These are phyloP conservation scores for Eumeta japonica DNA, from an alignment of 1,140 invertebrate species.

Conservation along the genomic window DNA sequence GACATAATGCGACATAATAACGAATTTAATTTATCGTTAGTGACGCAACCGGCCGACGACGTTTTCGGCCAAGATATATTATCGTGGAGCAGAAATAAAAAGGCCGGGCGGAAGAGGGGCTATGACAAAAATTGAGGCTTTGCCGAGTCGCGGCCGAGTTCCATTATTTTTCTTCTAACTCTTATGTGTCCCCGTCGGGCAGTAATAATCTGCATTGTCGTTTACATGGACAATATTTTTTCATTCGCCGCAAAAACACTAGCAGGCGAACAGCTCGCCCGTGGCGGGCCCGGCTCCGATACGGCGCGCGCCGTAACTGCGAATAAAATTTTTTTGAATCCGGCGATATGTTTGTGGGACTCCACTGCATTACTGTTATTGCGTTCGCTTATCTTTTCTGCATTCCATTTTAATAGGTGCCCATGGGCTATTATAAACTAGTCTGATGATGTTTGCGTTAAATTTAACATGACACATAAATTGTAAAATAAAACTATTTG, in stretches of 20 bases:
- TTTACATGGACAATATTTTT: slow-evolving; percentile 49
- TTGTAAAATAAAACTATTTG: too few relatives aligned
- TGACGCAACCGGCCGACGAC: too few relatives aligned
- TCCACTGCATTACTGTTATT: too few relatives aligned
- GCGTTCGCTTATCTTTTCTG: slow-evolving; percentile 21
- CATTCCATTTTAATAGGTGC: not conserved
- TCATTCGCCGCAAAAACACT: slow-evolving; percentile 39
- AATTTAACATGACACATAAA: too few relatives aligned
- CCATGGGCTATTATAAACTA: too few relatives aligned
- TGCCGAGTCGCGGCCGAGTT: too few relatives aligned
- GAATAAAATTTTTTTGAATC: slow-evolving; percentile 27
- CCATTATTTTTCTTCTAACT: slow-evolving; percentile 39
- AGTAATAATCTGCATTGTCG: slow-evolving; percentile 52
- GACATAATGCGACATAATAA: slow-evolving; percentile 26
- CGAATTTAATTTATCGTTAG: too few relatives aligned
- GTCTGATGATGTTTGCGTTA: too few relatives aligned
- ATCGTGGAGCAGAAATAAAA: too few relatives aligned
- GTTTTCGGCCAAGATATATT: too few relatives aligned
- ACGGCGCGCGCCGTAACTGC: slow-evolving; percentile 26
- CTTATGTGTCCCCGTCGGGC: slow-evolving; percentile 40
- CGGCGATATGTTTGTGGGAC: slow-evolving; percentile 25
- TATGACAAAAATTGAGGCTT: too few relatives aligned
- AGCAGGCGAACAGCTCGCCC: slow-evolving; percentile 25
- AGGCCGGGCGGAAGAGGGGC: too few relatives aligned
- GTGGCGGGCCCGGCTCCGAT: slow-evolving; percentile 26